A percentile compares a stretch with the other conserved stretches of the same genome.
Evolutionary conservation across 2,797 vertebrate species (phyloP).

Genomic region (Schizopygopsis malacanthus): DNA sequence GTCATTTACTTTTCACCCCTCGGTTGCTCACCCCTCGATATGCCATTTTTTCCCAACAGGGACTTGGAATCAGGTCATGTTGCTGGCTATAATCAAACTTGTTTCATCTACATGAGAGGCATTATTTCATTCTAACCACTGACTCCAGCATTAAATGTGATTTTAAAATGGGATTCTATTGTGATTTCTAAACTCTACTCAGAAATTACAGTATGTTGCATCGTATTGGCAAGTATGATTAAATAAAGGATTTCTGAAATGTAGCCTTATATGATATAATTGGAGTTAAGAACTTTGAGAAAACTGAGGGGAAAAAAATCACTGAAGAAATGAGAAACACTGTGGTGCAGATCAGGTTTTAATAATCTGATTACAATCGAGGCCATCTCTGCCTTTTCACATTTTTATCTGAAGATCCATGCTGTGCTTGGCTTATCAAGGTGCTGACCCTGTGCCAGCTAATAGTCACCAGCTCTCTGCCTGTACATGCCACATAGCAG

Average conservation of each 20-base stretch:
- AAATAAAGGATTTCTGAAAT: not conserved
- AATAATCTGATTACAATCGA: conserved; percentile 16
- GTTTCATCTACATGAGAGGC: not conserved
- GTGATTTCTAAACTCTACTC: not conserved
- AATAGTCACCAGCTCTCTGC: conserved; percentile 57
- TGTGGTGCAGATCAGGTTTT: conserved; percentile 19
- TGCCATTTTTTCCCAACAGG: no score
- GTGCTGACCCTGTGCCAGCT: conserved; percentile 45
- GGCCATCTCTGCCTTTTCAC: conserved; percentile 39
- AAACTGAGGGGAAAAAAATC: no score
- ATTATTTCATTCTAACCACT: not conserved
- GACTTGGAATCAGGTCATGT: not conserved
- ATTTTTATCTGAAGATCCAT: conserved; percentile 42
- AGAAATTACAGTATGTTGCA: not conserved
- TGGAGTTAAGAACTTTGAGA: not conserved
- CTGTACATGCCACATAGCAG: conserved; percentile 55
- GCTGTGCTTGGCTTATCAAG: conserved; percentile 51
- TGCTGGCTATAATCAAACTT: not conserved
- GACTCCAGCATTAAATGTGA: not conserved
- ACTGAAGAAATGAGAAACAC: conserved; percentile 3
- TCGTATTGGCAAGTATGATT: not conserved
- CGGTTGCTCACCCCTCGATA: no score
- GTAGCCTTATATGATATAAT: not conserved
- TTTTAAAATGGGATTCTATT: not conserved
- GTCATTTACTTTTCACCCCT: no score